Evolutionary conservation across 37 sponge, comb jelly and placozoan genomes (phyloP).

Genomic region (Cliona cf. orientalis): DNA sequence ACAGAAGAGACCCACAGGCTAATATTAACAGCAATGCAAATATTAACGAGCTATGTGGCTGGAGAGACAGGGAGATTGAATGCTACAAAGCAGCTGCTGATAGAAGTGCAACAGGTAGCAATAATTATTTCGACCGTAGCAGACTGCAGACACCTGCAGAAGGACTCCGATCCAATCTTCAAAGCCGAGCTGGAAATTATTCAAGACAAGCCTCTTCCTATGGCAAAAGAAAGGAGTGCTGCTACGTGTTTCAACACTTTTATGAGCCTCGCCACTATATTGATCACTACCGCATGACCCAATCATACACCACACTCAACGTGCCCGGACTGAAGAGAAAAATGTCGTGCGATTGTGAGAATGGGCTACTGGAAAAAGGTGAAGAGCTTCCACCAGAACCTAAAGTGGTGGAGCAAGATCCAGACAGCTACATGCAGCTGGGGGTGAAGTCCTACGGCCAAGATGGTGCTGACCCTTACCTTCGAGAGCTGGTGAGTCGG

Average conservation of each 20-base stretch:
- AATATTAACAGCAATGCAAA: neutral
- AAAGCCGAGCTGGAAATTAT: constrained; percentile 10
- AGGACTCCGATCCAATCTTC: neutral
- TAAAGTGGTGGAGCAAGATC: constrained; percentile 10
- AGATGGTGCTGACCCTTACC: constrained; percentile 22
- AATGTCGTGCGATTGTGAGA: too few relatives aligned
- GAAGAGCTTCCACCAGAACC: constrained; percentile 1
- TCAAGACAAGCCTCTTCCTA: neutral
- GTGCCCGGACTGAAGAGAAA: neutral
- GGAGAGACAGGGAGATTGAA: constrained; percentile 16
- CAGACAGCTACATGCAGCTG: neutral
- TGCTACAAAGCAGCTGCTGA: neutral
- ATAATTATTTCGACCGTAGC: constrained; percentile 5
- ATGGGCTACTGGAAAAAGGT: too few relatives aligned
- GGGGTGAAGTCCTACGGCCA: constrained; percentile 1
- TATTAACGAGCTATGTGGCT: constrained; percentile 39
- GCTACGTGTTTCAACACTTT: constrained; percentile 37
- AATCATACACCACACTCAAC: constrained; percentile 6
- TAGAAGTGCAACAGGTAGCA: neutral
- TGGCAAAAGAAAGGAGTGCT: constrained; percentile 1
- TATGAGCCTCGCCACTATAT: constrained; percentile 12
- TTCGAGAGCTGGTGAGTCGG: constrained; percentile 32
- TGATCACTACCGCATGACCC: neutral
- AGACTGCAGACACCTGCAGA: constrained; percentile 5
- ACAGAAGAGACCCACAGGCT: neutral